Evolutionary conservation across 2,888 invertebrate species (phyloP).

Genomic region (Euzetes globulus): DNA sequence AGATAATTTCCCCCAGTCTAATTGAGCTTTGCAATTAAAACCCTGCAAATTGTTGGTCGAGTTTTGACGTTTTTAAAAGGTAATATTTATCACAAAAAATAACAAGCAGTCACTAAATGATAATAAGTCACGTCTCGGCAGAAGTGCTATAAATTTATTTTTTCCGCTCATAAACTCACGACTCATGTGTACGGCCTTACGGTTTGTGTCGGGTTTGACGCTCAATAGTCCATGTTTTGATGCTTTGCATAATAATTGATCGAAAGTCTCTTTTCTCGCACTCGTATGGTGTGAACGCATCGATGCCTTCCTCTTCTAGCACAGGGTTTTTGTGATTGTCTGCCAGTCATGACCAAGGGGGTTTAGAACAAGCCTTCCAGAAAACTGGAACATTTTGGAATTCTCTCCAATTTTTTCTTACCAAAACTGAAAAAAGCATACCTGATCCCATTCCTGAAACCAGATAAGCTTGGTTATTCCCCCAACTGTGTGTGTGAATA

Average conservation of each 20-base stretch:
- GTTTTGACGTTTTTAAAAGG: too few species aligned
- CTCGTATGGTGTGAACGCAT: background rate
- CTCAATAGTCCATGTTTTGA: background rate
- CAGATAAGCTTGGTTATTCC: too few species aligned
- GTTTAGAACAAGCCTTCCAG: too few species aligned
- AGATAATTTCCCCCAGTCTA: too few species aligned
- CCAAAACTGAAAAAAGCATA: too few species aligned
- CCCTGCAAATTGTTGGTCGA: too few species aligned
- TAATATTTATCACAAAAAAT: too few species aligned
- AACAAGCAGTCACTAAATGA: background rate
- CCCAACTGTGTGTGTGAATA: background rate
- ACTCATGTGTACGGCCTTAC: background rate
- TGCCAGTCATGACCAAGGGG: too few species aligned
- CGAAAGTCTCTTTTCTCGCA: background rate
- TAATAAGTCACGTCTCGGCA: slow-evolving; percentile 15
- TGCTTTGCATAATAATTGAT: slow-evolving; percentile 22
- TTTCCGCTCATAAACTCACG: background rate
- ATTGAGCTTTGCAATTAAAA: too few species aligned
- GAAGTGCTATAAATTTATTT: background rate
- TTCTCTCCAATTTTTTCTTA: too few species aligned
- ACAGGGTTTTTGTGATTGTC: background rate
- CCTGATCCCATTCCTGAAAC: too few species aligned
- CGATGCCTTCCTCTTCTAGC: background rate
- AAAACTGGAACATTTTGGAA: too few species aligned
- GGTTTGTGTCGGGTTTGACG: background rate